phyloP scores from a whole-genome alignment of 2,797 vertebrate genomes.

The Argentina silus region DNA sequence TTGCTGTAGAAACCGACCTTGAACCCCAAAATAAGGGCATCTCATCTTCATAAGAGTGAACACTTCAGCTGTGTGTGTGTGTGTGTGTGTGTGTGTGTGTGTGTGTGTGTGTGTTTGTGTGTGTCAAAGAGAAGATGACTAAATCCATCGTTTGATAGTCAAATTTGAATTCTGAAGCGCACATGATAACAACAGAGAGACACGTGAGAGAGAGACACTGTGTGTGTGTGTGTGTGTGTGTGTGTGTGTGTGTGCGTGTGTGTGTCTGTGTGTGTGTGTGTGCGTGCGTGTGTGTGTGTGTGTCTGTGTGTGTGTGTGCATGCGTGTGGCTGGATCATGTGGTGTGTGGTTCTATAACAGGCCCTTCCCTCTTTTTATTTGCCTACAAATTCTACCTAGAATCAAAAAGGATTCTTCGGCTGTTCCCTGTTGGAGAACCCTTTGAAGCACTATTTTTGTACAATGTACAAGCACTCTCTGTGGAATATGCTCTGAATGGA shows the following conservation, averaged over 20 bases:
- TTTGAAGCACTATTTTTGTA: not conserved
- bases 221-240: slow-evolving; percentile 6
- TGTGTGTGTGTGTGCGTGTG: not conserved
- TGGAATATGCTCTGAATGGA: not conserved
- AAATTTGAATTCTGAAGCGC: too few species aligned
- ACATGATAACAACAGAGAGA: too few species aligned
- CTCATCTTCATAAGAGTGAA: not conserved
- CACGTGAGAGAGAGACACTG: not conserved
- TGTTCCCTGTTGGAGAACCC: not conserved
- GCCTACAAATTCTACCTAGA: not conserved
- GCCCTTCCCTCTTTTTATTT: not conserved
- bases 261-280: slow-evolving; percentile 6
- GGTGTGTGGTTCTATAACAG: too few species aligned
- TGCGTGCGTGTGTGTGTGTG: not conserved
- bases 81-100: slow-evolving; percentile 1
- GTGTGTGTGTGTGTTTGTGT: not conserved
- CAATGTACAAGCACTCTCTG: not conserved
- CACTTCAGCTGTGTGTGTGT: not conserved
- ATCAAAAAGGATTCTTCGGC: too few species aligned
- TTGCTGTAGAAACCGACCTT: not conserved
- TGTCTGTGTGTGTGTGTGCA: slow-evolving; percentile 3
- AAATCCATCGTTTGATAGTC: too few species aligned
- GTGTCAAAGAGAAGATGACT: too few species aligned
- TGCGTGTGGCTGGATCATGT: not conserved
- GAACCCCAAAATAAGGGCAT: not conserved